A percentile compares a stretch with the other conserved stretches of the same genome.
These are phyloP conservation scores for Hestina assimilis DNA, from an alignment of 1,140 invertebrate species.

Conservation along the genomic window DNA sequence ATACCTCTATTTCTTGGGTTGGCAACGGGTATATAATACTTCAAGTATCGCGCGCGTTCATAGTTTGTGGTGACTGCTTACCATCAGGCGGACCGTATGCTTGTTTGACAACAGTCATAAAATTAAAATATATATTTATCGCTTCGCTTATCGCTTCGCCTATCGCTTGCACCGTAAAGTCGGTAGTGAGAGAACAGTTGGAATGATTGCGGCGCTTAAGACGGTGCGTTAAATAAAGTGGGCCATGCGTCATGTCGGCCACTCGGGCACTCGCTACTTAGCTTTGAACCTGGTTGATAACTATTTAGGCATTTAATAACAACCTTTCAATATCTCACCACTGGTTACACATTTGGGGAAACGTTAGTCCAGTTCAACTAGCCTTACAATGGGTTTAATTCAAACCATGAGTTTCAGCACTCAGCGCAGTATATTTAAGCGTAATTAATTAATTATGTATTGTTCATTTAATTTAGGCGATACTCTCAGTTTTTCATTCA, in stretches of 20 bases:
- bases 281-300: constrained; percentile 1
- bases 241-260: constrained; percentile 17
- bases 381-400: too few species aligned
- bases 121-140: background rate
- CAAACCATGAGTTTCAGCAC: too few species aligned
- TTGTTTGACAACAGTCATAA: background rate
- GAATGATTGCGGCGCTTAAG: constrained; percentile 27
- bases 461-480: too few species aligned
- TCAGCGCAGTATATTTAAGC: too few species aligned
- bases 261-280: constrained; percentile 7
- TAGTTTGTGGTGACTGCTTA: too few species aligned
- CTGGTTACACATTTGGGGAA: background rate
- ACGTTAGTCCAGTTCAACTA: too few species aligned
- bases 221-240: constrained; percentile 24
- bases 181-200: constrained; percentile 23
- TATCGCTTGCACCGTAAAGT: constrained; percentile 1
- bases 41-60: too few species aligned
- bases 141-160: background rate
- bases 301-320: background rate
- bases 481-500: too few species aligned
- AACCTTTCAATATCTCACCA: background rate
- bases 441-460: too few species aligned
- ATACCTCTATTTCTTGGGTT: too few species aligned
- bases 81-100: too few species aligned
- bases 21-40: too few species aligned